These are phyloP conservation scores for Slavum lentiscoides DNA, from an alignment of 2,888 invertebrate species.

Conservation along the genomic window DNA sequence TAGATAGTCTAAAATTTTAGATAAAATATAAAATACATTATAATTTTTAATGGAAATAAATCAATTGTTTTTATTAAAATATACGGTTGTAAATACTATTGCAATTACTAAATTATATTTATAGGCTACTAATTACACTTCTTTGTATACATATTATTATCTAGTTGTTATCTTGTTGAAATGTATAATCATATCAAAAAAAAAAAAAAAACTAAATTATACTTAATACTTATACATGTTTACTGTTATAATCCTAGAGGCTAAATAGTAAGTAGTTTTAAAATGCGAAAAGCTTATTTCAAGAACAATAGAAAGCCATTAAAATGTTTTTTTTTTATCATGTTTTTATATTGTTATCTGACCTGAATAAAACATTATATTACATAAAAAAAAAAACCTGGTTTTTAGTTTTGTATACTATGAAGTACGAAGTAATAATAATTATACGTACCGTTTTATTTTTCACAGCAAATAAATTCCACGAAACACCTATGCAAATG, in stretches of 20 bases:
- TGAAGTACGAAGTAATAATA: background rate
- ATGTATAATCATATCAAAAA: constrained; percentile 34
- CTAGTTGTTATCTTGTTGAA: constrained; percentile 52
- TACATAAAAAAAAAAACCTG: constrained; percentile 24
- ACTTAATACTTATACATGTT: background rate
- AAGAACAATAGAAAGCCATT: constrained; percentile 16
- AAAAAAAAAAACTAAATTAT: background rate
- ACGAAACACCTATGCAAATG: too few species aligned
- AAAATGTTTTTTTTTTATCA: constrained; percentile 33
- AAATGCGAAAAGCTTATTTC: constrained; percentile 13
- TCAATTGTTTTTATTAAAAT: constrained; percentile 19
- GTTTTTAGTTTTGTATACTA: background rate
- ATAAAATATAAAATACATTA: constrained; percentile 4
- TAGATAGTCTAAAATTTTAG: constrained; percentile 29
- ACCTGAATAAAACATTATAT: constrained; percentile 47
- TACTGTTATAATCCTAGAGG: constrained; percentile 23
- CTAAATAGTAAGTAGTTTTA: constrained; percentile 18
- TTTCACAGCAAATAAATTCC: too few species aligned
- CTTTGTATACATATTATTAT: constrained; percentile 43
- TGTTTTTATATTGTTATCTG: constrained; percentile 46
- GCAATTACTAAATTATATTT: constrained; percentile 16
- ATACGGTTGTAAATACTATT: constrained; percentile 31
- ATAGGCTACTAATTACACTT: constrained; percentile 40
- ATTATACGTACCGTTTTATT: too few species aligned
- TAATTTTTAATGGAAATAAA: constrained; percentile 29